phyloP scores from a whole-genome alignment of 2,113 vertebrate genomes.

The Mormyrus iriodes region DNA sequence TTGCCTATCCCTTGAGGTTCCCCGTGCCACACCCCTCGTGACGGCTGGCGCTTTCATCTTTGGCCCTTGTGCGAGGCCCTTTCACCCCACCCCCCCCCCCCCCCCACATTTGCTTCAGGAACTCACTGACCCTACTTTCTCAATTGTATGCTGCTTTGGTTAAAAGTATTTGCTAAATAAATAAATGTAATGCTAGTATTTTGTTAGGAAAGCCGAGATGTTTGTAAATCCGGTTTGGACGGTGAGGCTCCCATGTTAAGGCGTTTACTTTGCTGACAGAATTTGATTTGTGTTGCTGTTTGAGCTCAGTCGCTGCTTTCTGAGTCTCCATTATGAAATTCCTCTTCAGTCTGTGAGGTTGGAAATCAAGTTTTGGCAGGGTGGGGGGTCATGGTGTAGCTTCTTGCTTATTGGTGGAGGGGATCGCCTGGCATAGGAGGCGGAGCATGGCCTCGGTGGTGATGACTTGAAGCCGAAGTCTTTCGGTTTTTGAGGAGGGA shows the following conservation, averaged over 20 bases:
- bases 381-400: not conserved
- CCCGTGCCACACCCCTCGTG: too few species aligned
- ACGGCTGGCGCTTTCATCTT: too few species aligned
- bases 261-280: not conserved
- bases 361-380: not conserved
- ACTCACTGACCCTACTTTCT: not conserved
- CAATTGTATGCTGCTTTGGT: not conserved
- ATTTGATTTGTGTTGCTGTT: not conserved
- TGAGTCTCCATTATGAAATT: not conserved
- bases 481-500: not conserved
- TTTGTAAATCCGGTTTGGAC: not conserved
- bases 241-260: not conserved
- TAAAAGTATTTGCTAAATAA: not conserved
- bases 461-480: too few species aligned
- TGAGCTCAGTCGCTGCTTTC: not conserved
- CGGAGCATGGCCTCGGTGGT: not conserved
- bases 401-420: not conserved
- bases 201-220: not conserved
- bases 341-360: not conserved
- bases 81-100: too few species aligned
- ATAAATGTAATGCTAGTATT: not conserved
- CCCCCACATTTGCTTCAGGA: not conserved
- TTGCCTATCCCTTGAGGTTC: too few species aligned
- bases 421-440: too few species aligned
- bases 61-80: too few species aligned